Evolutionary conservation across 1,140 invertebrate genomes (phyloP), one percentile per base, ranked within the genome.

Genomic region (Drosophila pseudoobscura): DNA sequence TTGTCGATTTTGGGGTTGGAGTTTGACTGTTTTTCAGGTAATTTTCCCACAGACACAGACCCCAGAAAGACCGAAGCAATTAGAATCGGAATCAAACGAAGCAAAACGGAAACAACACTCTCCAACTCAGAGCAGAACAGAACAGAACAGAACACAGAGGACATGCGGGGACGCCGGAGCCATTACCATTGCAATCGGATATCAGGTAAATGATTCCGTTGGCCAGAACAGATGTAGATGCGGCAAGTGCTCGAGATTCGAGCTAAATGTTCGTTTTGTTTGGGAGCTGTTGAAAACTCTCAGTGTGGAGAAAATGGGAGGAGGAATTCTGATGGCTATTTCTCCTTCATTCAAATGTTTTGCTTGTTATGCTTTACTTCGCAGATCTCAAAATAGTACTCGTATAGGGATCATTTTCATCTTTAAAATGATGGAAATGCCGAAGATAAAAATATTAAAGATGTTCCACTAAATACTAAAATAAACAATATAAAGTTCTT

Each of bases 21-120:
- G 79, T 85, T 80, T 74, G 43, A 44, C 51, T 76, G 74, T 71
- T 80, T 53, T 55, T 60, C 54, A 77, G 75, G 74, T 77, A 77
- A 77, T 77, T 77, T 77, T 39, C 11, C 53, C 75, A 71, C 75
- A 77, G 74, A 71, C 65, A 59, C 52, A 55, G 54, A n/a, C 53
- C 51, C 51, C 8, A 31, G 29, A 31, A 8, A 8, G 63, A 66
- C 65, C 63, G 75, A 87, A 85, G 87, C 82, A 85, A 85, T 85
- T 85, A 85, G 82, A 85, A 75, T 80, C 82, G 78, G 63, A 87
- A 87, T 64, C 80, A 85, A 80, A 75, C 82, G 82, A 70, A 56
- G 60, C 77, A 70, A 87, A 73, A 72, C 82, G 82, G 82, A 85
- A 80, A 63, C 68, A 74, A 70, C 63, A 61, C 60, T 64, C 51